phyloP scores from a whole-genome alignment of 2,888 invertebrate species.

The Eurytoma californica region DNA sequence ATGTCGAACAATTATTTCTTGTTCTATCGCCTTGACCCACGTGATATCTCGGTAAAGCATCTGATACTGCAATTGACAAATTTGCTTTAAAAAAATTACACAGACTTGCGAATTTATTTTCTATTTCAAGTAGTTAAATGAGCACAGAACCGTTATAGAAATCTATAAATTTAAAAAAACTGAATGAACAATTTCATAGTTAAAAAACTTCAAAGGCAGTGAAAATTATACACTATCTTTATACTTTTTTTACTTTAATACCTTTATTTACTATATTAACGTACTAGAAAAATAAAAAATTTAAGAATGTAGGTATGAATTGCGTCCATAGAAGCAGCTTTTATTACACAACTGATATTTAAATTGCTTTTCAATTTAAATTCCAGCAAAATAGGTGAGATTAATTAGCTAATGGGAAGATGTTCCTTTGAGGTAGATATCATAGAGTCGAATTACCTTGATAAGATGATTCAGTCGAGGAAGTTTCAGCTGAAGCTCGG shows the following conservation, averaged over 20 bases:
- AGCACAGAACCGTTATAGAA: too few species aligned
- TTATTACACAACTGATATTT: too few species aligned
- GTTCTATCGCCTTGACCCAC: conserved; percentile 29
- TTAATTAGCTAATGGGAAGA: conserved; percentile 39
- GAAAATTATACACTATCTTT: too few species aligned
- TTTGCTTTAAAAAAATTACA: background rate
- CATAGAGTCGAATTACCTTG: conserved; percentile 22
- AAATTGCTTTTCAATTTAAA: too few species aligned
- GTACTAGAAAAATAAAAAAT: too few species aligned
- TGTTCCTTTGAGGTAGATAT: background rate
- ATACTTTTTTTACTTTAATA: too few species aligned
- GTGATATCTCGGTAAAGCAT: conserved; percentile 14
- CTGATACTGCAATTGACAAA: background rate
- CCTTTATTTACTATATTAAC: too few species aligned
- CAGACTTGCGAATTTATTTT: too few species aligned
- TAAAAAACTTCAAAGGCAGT: background rate
- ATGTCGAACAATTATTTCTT: background rate
- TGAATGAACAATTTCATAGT: background rate
- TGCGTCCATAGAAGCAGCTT: too few species aligned
- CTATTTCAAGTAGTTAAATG: too few species aligned
- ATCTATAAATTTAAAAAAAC: too few species aligned
- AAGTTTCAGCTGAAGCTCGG: conserved; percentile 63
- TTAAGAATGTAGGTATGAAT: too few species aligned
- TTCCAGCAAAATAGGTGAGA: background rate
- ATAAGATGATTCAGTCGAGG: conserved; percentile 61